Base-by-base conservation (phyloP, 2,797 vertebrate species). In the Onychomys arenicola region DNA sequence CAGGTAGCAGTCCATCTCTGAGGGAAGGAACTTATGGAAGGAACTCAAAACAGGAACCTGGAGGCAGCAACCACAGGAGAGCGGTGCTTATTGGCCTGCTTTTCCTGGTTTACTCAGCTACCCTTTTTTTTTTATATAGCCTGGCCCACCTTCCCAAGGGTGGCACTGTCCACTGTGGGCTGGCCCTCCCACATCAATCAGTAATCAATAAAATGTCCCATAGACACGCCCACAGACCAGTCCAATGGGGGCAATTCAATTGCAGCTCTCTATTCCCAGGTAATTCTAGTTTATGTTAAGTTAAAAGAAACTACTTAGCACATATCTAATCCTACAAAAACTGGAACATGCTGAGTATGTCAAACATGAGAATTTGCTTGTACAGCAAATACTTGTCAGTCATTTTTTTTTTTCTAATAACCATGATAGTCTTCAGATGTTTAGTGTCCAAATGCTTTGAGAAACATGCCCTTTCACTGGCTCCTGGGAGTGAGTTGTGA, bases 371-470 rank as follows among this genome's bases (percentile, higher is more conserved):
- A 12, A 73, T 59, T 91, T 71, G 52, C 43, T 59, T 59, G 17
- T 34, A 43, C 37, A 73, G 59, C 52, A 76, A 84, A 88, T 13
- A 46, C 1, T 89, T 77, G 16, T 9, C 11, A 6, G 43, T 63
- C 52, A 80, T 84, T 89, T 77, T 90, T 89, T 77, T 90, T n/a
- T 73, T 40, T 40, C 17, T 93, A 85, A 91, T 19, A 52, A 63
- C 5, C 4, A 10, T 32, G 86, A 55, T 75, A 67, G 61, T 91
- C 49, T 91, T 89, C 40, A 59, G 63, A 29, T 78, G 11, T 73
- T 80, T 80, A 37, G 19, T 55, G 55, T 49, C 23, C 71, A 52
- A 12, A 19, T 40, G n/a, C 34, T 90, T 82, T n/a, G 80, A 63
- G 40, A 73, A 75, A 81, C 76, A 37, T 25, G 69, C 2, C 81